Evolutionary conservation across 2,797 vertebrate species (phyloP).

Genomic region (Dromococcyx pavoninus): DNA sequence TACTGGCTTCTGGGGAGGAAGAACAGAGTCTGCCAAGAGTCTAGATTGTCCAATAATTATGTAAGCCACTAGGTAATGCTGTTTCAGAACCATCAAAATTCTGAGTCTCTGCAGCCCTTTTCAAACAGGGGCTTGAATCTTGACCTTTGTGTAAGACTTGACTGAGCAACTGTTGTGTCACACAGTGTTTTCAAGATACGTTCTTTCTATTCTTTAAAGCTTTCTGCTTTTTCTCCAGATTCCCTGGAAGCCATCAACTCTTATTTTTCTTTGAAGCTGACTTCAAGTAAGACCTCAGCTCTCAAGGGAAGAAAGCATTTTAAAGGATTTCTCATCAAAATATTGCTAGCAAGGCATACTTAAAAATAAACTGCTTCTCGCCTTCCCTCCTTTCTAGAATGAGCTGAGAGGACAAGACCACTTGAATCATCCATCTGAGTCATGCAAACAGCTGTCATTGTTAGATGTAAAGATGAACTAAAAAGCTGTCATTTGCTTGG

Average conservation of each 20-base stretch:
- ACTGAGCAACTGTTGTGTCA: not conserved
- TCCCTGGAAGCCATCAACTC: not conserved
- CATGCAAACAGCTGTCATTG: constrained; percentile 52
- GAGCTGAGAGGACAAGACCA: not conserved
- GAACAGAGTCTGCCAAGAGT: not conserved
- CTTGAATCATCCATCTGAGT: constrained; percentile 46
- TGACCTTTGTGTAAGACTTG: not conserved
- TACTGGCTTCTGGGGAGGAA: not conserved
- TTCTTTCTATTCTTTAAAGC: not conserved
- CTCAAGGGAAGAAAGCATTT: constrained; percentile 16
- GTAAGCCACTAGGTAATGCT: not conserved
- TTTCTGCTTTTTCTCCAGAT: not conserved
- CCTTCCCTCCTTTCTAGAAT: not conserved
- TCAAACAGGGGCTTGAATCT: not conserved
- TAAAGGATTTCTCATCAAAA: constrained; percentile 10
- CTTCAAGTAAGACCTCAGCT: not conserved
- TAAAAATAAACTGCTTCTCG: constrained; percentile 38
- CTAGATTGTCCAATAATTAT: not conserved
- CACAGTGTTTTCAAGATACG: not conserved
- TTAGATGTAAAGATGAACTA: constrained; percentile 47
- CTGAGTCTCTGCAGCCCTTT: not conserved
- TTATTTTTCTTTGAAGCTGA: not conserved
- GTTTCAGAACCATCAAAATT: not conserved
- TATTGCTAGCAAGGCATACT: not conserved
- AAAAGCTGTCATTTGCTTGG: constrained; percentile 44